Base-by-base conservation (phyloP, 2,888 invertebrate species). In the Philopedon plagiatum region DNA sequence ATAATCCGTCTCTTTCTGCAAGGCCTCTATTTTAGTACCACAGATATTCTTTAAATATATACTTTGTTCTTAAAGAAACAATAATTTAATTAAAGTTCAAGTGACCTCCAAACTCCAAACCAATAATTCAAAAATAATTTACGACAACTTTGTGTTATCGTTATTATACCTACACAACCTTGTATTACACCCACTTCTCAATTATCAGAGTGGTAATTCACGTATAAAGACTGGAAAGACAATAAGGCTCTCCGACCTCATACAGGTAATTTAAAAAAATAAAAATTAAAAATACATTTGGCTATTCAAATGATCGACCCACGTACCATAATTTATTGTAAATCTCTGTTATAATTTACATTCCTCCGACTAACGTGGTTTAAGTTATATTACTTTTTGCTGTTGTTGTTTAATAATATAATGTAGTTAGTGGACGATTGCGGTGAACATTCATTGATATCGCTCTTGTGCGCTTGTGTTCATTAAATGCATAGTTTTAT, bases 141-240 rank as follows among this genome's bases (percentile, higher is more conserved):
- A 54, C 51, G 29, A 54, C n/a, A 4, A 9, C 51, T 54, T 54
- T 54, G 51, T 54, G 9, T 29, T 54, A 29, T 54, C 15, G 29
- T n/a, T 18, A 29, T 54, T 54, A 54, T 54, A 13, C 51, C 51
- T 29, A 29, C 51, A 54, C 29, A 54, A 54, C 29, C 18, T 29
- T 23, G 15, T 54, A 29, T 32, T 54, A 54, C 51, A 54, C 51
- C 51, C 51, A 54, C 51, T 29, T 32, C 51, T 54, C 29, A 54
- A 54, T 54, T 54, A 54, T 54, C 29, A 18, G 15, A 54, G 29
- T 54, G 51, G 29, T 54, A 54, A 29, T 29, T 29, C 29, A 29
- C 51, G 51, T 29, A 54, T 9, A 29, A 54, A 54, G 29, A 29
- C 5, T 29, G 29, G 15, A 54, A 13, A 21, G 11, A 9, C 46